phyloP scores from a whole-genome alignment of 37 sponge, comb jelly and placozoan genomes.

The Dysidea cf. avara region DNA sequence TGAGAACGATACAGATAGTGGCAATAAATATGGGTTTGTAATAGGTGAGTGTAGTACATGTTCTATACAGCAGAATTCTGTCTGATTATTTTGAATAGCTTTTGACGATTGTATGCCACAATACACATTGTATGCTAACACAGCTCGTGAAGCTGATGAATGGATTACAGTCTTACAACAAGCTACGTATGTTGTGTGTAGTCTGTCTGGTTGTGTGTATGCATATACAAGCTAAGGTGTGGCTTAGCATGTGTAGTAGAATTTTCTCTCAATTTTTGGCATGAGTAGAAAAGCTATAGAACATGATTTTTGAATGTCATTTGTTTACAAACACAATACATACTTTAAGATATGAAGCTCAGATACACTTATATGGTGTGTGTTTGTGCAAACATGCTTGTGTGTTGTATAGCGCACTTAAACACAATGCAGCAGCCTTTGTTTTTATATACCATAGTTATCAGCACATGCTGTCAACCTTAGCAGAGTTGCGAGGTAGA shows the following conservation, averaged over 20 bases:
- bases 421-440: no score
- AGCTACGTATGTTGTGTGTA: slow-evolving; percentile 38
- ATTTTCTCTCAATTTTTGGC: no score
- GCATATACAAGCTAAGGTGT: background rate
- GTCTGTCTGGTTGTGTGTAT: slow-evolving; percentile 22
- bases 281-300: no score
- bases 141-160: slow-evolving; percentile 69
- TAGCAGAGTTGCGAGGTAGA: slow-evolving; percentile 66
- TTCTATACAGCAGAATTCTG: background rate
- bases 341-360: background rate
- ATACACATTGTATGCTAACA: slow-evolving; percentile 54
- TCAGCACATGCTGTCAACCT: slow-evolving; percentile 54
- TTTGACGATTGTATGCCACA: slow-evolving; percentile 53
- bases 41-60: slow-evolving; percentile 22
- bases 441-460: slow-evolving; percentile 32
- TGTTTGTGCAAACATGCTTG: background rate
- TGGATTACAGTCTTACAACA: slow-evolving; percentile 46
- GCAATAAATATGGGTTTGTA: slow-evolving; percentile 56
- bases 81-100: slow-evolving; percentile 21
- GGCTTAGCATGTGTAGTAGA: background rate
- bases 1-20: slow-evolving; percentile 47
- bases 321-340: no score
- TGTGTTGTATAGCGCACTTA: background rate
- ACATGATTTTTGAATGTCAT: no score
- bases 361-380: background rate